phyloP scores from a whole-genome alignment of 2,113 vertebrate genomes.

The Pholis gunnellus region DNA sequence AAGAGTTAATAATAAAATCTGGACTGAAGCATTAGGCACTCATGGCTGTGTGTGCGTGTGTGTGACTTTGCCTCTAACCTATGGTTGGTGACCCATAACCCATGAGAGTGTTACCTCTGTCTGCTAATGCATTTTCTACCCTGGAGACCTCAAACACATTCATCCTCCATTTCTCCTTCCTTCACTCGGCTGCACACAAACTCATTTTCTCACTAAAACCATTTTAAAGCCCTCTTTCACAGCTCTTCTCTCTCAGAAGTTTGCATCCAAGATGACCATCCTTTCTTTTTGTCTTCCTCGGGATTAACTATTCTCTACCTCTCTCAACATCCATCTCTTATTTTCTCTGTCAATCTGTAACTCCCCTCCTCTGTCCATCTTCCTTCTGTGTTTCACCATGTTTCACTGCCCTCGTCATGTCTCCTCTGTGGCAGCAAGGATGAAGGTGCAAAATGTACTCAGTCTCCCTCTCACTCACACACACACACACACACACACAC shows the following conservation, averaged over 20 bases:
- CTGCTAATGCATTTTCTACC: slow-evolving; percentile 63
- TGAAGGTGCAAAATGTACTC: slow-evolving; percentile 68
- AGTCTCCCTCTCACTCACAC: slow-evolving; percentile 25
- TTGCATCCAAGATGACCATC: slow-evolving; percentile 3
- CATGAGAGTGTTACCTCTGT: slow-evolving; percentile 30
- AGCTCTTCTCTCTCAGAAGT: not conserved
- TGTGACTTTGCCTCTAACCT: slow-evolving; percentile 47
- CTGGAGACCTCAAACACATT: slow-evolving; percentile 54
- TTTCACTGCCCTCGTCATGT: slow-evolving; percentile 55
- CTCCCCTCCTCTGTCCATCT: not conserved
- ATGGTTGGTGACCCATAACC: slow-evolving; percentile 47
- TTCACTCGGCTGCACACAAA: slow-evolving; percentile 29
- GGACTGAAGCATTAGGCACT: not conserved
- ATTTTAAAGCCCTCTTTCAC: slow-evolving; percentile 10
- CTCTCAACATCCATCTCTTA: slow-evolving; percentile 6
- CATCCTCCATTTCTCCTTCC: slow-evolving; percentile 27
- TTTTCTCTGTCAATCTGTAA: slow-evolving; percentile 18
- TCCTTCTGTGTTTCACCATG: slow-evolving; percentile 22
- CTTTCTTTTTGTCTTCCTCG: not conserved
- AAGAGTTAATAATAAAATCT: slow-evolving; percentile 20
- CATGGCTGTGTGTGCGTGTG: not conserved
- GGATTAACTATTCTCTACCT: slow-evolving; percentile 11
- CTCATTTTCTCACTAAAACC: not conserved
- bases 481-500: slow-evolving; percentile 27
- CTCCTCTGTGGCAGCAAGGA: slow-evolving; percentile 56